phyloP scores from a whole-genome alignment of 1,140 invertebrate genomes.

The Conus betulinus region DNA sequence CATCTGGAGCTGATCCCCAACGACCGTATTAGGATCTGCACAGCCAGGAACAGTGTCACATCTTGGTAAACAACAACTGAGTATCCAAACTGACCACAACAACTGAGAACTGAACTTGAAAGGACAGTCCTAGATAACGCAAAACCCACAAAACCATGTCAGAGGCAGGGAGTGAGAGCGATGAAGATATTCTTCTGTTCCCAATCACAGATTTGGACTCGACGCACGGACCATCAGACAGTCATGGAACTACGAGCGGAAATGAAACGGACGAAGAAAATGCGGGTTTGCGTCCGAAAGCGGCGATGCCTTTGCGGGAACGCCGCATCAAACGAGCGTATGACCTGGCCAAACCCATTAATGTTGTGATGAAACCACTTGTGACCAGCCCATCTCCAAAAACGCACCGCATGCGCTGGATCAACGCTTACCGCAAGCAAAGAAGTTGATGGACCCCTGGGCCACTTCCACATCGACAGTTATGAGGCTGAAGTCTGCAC shows the following conservation, averaged over 20 bases:
- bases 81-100: not conserved
- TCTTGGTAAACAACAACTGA: too few species aligned
- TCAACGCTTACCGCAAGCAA: slow-evolving; percentile 56
- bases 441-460: slow-evolving; percentile 65
- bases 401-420: slow-evolving; percentile 50
- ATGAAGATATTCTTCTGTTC: slow-evolving; percentile 59
- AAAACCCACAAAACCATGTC: too few species aligned
- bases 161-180: slow-evolving; percentile 40
- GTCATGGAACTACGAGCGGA: slow-evolving; percentile 33
- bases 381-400: not conserved
- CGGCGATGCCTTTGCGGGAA: slow-evolving; percentile 61
- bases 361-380: slow-evolving; percentile 6
- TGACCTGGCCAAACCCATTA: slow-evolving; percentile 48
- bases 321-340: slow-evolving; percentile 55
- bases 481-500: slow-evolving; percentile 59
- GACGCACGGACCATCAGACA: slow-evolving; percentile 42
- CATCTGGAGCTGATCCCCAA: slow-evolving; percentile 27
- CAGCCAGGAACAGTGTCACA: not conserved
- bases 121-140: too few species aligned
- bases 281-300: slow-evolving; percentile 50
- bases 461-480: slow-evolving; percentile 67
- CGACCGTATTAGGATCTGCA: slow-evolving; percentile 16
- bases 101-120: too few species aligned
- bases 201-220: slow-evolving; percentile 57
- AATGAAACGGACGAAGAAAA: slow-evolving; percentile 41